These are phyloP conservation scores for Caradrina clavipalpis DNA, from an alignment of 2,888 invertebrate species.

Conservation along the genomic window DNA sequence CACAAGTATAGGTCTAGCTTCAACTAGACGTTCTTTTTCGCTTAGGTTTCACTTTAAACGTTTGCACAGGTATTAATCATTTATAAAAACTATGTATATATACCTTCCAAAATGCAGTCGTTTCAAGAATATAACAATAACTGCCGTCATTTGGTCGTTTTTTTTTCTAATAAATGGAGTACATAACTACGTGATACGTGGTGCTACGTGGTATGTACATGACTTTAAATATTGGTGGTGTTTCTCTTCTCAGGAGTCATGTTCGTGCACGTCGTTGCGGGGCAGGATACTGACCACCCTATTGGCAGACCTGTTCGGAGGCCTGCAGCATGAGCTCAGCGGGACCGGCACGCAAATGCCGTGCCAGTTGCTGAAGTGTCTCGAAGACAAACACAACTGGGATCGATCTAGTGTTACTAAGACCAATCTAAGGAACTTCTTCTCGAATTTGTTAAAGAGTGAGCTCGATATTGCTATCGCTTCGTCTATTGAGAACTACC, in stretches of 20 bases:
- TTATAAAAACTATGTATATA: no score
- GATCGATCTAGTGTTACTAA: conserved; percentile 78
- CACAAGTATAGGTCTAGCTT: no score
- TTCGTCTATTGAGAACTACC: conserved; percentile 85
- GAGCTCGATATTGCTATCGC: conserved; percentile 87
- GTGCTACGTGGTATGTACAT: no score
- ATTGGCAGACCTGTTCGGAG: conserved; percentile 80
- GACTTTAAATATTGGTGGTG: background rate
- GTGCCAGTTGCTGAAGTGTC: conserved; percentile 84
- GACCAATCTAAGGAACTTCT: conserved; percentile 78
- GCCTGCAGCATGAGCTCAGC: conserved; percentile 80
- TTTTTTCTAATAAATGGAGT: no score
- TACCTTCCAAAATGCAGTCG: no score
- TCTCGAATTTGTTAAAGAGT: conserved; percentile 77
- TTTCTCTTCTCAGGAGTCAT: conserved; percentile 75
- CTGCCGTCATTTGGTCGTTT: no score
- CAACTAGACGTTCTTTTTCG: no score
- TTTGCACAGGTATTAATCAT: background rate
- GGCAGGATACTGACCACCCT: conserved; percentile 79
- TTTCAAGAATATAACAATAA: no score
- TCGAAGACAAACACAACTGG: conserved; percentile 86
- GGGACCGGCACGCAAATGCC: conserved; percentile 78
- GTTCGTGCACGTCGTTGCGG: conserved; percentile 84
- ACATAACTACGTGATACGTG: no score
- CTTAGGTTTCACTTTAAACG: no score